phyloP scores from a whole-genome alignment of 2,797 vertebrate species.

The Gobio occitaniae region DNA sequence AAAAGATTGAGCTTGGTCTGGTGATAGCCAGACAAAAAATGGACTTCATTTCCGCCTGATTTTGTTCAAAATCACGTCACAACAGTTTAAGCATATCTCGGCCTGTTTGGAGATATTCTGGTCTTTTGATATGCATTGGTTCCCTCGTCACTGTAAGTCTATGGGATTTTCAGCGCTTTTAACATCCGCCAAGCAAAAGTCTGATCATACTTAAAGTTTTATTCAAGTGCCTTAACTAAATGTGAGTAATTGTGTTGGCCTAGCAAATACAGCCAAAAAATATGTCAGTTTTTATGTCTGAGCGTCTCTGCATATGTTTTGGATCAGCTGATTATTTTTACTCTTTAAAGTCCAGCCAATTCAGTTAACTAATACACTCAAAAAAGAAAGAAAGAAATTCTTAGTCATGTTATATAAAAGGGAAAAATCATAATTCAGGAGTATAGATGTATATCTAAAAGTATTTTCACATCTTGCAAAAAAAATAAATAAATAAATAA shows the following conservation, averaged over 20 bases:
- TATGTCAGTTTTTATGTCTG: constrained; percentile 4
- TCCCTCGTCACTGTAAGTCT: neutral
- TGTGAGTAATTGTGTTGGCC: neutral
- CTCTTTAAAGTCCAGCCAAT: constrained; percentile 52
- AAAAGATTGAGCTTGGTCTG: no score
- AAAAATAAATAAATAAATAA: neutral
- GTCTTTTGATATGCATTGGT: neutral
- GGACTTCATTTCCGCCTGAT: neutral
- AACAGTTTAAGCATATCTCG: neutral
- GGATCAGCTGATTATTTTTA: constrained; percentile 38
- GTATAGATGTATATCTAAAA: neutral
- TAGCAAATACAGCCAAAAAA: neutral
- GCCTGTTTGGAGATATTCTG: neutral
- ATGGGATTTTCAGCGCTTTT: neutral
- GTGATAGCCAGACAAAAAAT: no score
- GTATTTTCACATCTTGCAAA: neutral
- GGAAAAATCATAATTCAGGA: neutral
- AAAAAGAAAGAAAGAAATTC: neutral
- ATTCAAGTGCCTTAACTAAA: neutral
- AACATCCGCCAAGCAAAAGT: constrained; percentile 11
- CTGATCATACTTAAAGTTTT: neutral
- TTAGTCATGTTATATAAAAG: neutral
- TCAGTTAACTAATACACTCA: constrained; percentile 11
- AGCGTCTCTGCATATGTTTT: constrained; percentile 52
- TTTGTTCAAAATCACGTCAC: neutral